Percentiles rank a stretch among this genome's conserved stretches.
Evolutionary conservation across 2,797 vertebrate genomes (phyloP).

Genomic region (Pangasius sanitwongsei): DNA sequence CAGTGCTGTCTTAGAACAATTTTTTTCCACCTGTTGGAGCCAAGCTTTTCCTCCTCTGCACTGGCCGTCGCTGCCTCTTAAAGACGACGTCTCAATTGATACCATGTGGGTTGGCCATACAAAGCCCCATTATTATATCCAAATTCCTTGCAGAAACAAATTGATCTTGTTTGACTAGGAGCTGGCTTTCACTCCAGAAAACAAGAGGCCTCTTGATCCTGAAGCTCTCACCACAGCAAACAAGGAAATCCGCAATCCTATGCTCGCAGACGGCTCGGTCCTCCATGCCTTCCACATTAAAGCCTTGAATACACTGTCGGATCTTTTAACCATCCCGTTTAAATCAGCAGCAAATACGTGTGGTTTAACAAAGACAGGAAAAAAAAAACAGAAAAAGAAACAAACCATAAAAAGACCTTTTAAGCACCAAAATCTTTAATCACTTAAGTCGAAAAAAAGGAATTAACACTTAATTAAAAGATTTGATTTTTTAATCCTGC

Average conservation of each 20-base stretch:
- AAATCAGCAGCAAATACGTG: slow-evolving; percentile 36
- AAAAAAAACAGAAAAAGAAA: background rate
- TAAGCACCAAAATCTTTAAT: slow-evolving; percentile 37
- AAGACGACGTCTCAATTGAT: slow-evolving; percentile 70
- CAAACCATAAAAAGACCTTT: slow-evolving; percentile 23
- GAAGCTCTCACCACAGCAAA: slow-evolving; percentile 61
- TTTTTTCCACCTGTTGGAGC: slow-evolving; percentile 75
- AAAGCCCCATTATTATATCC: slow-evolving; percentile 67
- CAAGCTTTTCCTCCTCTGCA: slow-evolving; percentile 66
- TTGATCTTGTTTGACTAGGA: slow-evolving; percentile 66
- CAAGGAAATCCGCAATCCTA: slow-evolving; percentile 46
- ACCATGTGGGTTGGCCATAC: slow-evolving; percentile 70
- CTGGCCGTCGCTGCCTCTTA: slow-evolving; percentile 70
- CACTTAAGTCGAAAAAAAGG: slow-evolving; percentile 29
- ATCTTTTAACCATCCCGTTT: slow-evolving; percentile 39
- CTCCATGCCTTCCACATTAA: slow-evolving; percentile 32
- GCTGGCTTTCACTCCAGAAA: slow-evolving; percentile 49
- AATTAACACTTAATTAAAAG: slow-evolving; percentile 56
- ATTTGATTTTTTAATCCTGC: slow-evolving; percentile 48
- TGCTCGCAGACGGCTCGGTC: slow-evolving; percentile 26
- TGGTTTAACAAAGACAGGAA: background rate
- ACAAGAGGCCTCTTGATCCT: slow-evolving; percentile 50
- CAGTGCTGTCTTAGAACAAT: slow-evolving; percentile 73
- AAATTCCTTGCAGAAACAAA: slow-evolving; percentile 65
- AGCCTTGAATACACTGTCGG: slow-evolving; percentile 39